These are phyloP conservation scores for Terrapene triunguis DNA, from an alignment of 2,113 vertebrate genomes.

Conservation along the genomic window DNA sequence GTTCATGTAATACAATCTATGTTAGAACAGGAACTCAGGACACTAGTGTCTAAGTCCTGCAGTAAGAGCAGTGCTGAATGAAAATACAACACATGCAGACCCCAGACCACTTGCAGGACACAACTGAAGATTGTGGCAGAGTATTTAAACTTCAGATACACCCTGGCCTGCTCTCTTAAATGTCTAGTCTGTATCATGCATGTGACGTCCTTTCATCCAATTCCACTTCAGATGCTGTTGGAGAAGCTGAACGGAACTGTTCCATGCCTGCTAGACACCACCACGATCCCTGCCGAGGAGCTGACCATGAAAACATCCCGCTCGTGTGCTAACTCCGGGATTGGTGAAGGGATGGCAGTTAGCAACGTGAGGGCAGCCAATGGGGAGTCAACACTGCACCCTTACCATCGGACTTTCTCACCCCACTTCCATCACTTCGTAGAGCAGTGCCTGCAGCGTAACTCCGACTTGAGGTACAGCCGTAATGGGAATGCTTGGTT, in stretches of 20 bases:
- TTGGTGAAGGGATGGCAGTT: constrained; percentile 84
- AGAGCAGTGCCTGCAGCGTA: constrained; percentile 94
- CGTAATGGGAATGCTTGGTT: neutral
- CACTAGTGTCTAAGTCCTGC: neutral
- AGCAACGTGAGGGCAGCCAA: constrained; percentile 86
- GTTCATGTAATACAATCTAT: neutral
- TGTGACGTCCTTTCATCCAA: neutral
- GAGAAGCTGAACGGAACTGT: constrained; percentile 98
- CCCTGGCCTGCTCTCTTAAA: neutral
- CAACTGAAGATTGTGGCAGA: neutral
- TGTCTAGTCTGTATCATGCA: neutral
- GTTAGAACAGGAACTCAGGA: neutral
- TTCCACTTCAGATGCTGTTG: constrained; percentile 90
- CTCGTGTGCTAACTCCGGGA: constrained; percentile 87
- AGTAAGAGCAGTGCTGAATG: neutral
- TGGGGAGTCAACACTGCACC: constrained; percentile 88
- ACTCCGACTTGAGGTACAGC: constrained; percentile 89
- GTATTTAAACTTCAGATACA: neutral
- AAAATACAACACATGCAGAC: neutral
- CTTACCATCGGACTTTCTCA: constrained; percentile 95
- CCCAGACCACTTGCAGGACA: neutral
- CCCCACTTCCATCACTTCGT: constrained; percentile 94
- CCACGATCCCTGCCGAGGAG: constrained; percentile 95
- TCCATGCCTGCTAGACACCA: constrained; percentile 94
- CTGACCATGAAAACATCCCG: constrained; percentile 91